phyloP scores from a whole-genome alignment of 1,140 invertebrate genomes.

The Drosophila kepulauana region DNA sequence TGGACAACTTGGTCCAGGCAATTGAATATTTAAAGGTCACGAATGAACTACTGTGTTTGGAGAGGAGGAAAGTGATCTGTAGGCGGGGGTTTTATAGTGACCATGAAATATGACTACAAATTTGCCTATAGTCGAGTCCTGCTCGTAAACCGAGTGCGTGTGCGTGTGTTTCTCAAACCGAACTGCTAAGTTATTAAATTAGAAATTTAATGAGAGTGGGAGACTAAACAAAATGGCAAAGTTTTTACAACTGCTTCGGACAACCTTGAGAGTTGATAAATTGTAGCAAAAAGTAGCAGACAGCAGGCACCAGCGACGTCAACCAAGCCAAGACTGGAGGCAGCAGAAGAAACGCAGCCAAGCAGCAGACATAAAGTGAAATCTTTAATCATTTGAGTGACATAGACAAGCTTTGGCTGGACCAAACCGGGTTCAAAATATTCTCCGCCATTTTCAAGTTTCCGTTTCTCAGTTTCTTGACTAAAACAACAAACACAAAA shows the following conservation, averaged over 20 bases:
- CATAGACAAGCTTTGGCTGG: slow-evolving; percentile 57
- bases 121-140: slow-evolving; percentile 24
- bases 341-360: slow-evolving; percentile 34
- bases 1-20: slow-evolving; percentile 22
- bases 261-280: slow-evolving; percentile 78
- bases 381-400: slow-evolving; percentile 82
- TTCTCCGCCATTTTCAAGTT: slow-evolving; percentile 29
- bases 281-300: slow-evolving; percentile 72
- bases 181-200: slow-evolving; percentile 77
- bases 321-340: slow-evolving; percentile 2
- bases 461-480: slow-evolving; percentile 8
- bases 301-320: slow-evolving; percentile 15
- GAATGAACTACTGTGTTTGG: slow-evolving; percentile 1
- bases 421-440: slow-evolving; percentile 15
- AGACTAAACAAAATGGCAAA: slow-evolving; percentile 60
- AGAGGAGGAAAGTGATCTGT: slow-evolving; percentile 1
- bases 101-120: slow-evolving; percentile 53
- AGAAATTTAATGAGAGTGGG: slow-evolving; percentile 68
- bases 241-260: slow-evolving; percentile 68
- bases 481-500: slow-evolving; percentile 1
- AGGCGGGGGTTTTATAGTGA: slow-evolving; percentile 46
- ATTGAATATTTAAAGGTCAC: slow-evolving; percentile 71
- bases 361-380: slow-evolving; percentile 69
- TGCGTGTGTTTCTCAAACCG: slow-evolving; percentile 10
- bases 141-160: not conserved